phyloP scores from a whole-genome alignment of 2,113 vertebrate species.

The Cranoglanis bouderius region DNA sequence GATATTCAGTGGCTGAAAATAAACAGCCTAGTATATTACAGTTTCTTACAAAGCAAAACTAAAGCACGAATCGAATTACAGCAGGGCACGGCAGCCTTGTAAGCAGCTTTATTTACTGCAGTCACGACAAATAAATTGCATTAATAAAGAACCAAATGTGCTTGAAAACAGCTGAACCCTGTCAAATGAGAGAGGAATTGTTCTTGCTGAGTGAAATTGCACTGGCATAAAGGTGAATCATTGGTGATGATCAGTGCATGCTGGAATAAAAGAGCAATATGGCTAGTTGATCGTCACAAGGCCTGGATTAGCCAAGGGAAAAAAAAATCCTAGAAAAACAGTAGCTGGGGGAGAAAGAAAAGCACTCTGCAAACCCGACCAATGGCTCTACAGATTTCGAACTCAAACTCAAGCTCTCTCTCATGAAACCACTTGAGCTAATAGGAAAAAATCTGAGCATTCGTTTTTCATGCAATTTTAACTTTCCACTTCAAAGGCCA shows the following conservation, averaged over 20 bases:
- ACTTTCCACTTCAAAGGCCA: not conserved
- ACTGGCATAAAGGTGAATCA: not conserved
- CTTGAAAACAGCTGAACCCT: conserved; percentile 29
- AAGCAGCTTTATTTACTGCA: conserved; percentile 28
- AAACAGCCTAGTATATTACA: not conserved
- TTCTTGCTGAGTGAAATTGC: not conserved
- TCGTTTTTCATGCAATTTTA: not conserved
- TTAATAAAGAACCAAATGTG: conserved; percentile 51
- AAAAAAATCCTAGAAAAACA: not conserved
- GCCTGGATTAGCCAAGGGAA: not conserved
- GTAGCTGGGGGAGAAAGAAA: not conserved
- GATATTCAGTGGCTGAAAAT: not conserved
- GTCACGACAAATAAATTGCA: conserved; percentile 51
- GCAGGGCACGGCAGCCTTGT: not conserved
- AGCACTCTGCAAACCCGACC: not conserved
- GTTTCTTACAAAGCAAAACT: not conserved
- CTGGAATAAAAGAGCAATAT: conserved; percentile 7
- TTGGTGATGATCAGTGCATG: not conserved
- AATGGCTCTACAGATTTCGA: not conserved
- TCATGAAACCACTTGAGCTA: conserved; percentile 16
- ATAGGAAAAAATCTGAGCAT: not conserved
- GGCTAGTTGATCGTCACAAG: not conserved
- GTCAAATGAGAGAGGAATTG: not conserved
- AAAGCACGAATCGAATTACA: not conserved
- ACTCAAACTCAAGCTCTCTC: not conserved